A percentile compares a stretch with the other conserved stretches of the same genome.
Evolutionary conservation across 2,888 invertebrate species (phyloP).

Genomic region (Keiferia lycopersicella): DNA sequence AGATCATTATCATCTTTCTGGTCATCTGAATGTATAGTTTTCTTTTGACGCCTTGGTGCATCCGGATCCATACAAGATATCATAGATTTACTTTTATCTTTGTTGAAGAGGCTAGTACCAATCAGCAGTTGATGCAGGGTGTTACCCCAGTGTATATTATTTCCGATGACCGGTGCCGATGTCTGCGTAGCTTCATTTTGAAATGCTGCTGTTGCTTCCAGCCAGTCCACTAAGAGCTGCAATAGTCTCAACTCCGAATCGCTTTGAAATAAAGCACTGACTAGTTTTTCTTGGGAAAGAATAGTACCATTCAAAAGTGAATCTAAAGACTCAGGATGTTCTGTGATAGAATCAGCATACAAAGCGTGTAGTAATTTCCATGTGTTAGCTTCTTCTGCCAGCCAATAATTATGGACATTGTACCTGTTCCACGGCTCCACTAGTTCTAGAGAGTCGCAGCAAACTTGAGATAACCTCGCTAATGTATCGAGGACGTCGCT

Average conservation of each 20-base stretch:
- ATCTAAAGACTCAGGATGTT: constrained; percentile 79
- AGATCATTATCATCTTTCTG: constrained; percentile 85
- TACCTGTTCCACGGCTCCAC: constrained; percentile 76
- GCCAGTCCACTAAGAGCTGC: constrained; percentile 95
- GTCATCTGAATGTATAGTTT: constrained; percentile 92
- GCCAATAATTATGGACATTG: constrained; percentile 77
- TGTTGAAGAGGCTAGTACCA: constrained; percentile 72
- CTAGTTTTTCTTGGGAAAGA: constrained; percentile 66
- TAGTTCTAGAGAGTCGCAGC: constrained; percentile 82
- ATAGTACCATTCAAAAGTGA: constrained; percentile 64
- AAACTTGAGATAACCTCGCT: constrained; percentile 83
- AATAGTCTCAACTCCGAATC: constrained; percentile 84
- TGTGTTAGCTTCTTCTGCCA: constrained; percentile 92
- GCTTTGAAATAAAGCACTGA: constrained; percentile 65
- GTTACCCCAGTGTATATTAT: constrained; percentile 94
- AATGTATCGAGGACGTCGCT: constrained; percentile 83
- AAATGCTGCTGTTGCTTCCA: constrained; percentile 92
- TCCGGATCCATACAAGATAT: constrained; percentile 93
- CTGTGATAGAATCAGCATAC: constrained; percentile 88
- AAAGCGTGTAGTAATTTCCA: constrained; percentile 93
- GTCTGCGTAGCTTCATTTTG: constrained; percentile 83
- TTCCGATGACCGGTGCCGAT: constrained; percentile 67
- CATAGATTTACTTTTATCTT: constrained; percentile 68
- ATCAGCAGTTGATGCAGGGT: constrained; percentile 89
- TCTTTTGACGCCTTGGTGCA: constrained; percentile 90